A percentile compares a stretch with the other conserved stretches of the same genome.
These are phyloP conservation scores for Piaya cayana DNA, from an alignment of 2,113 vertebrate genomes.

Conservation along the genomic window DNA sequence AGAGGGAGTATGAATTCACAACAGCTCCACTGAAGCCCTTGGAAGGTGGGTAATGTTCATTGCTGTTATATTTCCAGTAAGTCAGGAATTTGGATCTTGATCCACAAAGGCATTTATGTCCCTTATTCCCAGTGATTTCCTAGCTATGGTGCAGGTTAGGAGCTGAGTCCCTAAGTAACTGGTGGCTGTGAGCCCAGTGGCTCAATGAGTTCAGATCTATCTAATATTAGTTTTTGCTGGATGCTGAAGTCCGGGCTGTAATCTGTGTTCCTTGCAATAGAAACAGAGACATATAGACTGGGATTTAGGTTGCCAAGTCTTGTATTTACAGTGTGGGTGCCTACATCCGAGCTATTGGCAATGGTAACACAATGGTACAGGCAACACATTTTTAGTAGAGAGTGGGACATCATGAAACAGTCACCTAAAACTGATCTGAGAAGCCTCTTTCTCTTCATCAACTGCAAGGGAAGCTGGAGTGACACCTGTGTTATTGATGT, in stretches of 20 bases:
- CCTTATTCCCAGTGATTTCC: background rate
- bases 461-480: background rate
- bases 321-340: background rate
- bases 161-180: background rate
- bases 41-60: constrained; percentile 9
- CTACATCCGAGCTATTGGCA: background rate
- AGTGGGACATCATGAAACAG: background rate
- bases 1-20: background rate
- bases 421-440: background rate
- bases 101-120: background rate
- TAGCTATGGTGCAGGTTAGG: background rate
- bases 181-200: background rate
- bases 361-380: background rate
- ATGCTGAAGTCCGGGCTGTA: background rate
- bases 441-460: background rate
- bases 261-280: background rate
- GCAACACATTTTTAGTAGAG: background rate
- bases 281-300: background rate
- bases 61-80: constrained; percentile 29
- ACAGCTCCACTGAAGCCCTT: background rate
- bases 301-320: background rate
- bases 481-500: background rate
- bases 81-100: background rate
- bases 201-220: background rate
- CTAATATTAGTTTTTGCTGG: background rate